Evolutionary conservation across 2,797 vertebrate genomes (phyloP), one percentile per base, ranked within the genome.

Genomic region (Poeciliopsis gracilis): DNA sequence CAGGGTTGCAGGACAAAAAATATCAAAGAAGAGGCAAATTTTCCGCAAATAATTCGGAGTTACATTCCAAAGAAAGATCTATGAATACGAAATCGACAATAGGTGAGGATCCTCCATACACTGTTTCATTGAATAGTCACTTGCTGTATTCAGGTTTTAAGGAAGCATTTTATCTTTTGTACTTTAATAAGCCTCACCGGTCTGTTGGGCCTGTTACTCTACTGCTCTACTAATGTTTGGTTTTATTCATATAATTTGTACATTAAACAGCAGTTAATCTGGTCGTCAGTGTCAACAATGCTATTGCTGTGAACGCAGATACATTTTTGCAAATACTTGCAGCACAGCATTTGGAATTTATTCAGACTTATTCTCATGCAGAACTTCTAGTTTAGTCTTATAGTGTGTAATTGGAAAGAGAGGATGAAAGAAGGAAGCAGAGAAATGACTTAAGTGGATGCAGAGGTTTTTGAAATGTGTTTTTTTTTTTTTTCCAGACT

Each of bases 401-500:
- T 33, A 36, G 43, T 78, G 41, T 33, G 59, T 72, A 25, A 45
- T 11, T 46, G 18, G 28, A 69, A 66, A 72, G 0, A 61, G 25
- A 73, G 20, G 1, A 69, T 43, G 23, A 25, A 81, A 33, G 45
- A 53, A 67, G 25, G 4, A 36, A 45, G 67, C 2, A 67, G 43
- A 33, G 41, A 75, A 46, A 43, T 78, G 1, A 66, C 8, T 20
- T 16, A 23, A 77, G 7, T 45, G 2, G 47, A 47, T n/a, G 25
- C 9, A 75, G 18, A 53, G 4, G 12, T 67, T 84, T 25, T 51
- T 12, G 73, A 72, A 78, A 20, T 23, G 47, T 15, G 18, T 76
- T 47, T 41, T 76, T 47, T 38, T 36, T 7, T n/a, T 77, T 79
- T 72, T 86, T 3, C 12, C 51, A 75, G 38, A 70, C 49, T n/a